phyloP scores from a whole-genome alignment of 2,888 invertebrate genomes.

The Siphlonurus alternatus region DNA sequence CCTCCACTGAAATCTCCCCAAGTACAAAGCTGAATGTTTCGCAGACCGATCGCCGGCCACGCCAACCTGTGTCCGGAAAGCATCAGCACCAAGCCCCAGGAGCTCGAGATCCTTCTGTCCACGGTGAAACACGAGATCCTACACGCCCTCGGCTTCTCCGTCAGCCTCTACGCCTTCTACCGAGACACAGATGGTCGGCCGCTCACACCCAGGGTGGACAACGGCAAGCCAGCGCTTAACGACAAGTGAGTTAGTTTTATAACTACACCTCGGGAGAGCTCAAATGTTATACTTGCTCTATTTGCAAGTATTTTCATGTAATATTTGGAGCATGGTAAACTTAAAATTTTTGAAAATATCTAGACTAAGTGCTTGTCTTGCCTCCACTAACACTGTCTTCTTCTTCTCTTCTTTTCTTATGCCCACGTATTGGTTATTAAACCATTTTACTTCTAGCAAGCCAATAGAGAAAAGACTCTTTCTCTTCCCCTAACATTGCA shows the following conservation, averaged over 20 bases:
- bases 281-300: too few relatives aligned
- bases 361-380: too few relatives aligned
- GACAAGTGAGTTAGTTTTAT: conserved; percentile 47
- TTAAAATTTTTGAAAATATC: too few relatives aligned
- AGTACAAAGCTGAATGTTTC: too few relatives aligned
- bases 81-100: conserved; percentile 78
- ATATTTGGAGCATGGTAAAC: background rate
- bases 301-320: conserved; percentile 8
- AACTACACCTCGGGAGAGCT: too few relatives aligned
- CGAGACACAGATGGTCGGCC: conserved; percentile 82
- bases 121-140: conserved; percentile 98
- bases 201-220: conserved; percentile 61
- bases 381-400: too few relatives aligned
- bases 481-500: too few relatives aligned
- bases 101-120: conserved; percentile 77
- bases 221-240: conserved; percentile 77
- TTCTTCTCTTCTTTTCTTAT: too few relatives aligned
- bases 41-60: conserved; percentile 93
- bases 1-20: too few relatives aligned
- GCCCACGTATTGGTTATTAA: too few relatives aligned
- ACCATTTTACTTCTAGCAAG: too few relatives aligned
- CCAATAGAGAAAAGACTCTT: too few relatives aligned
- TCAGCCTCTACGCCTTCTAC: conserved; percentile 91
- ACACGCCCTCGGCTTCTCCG: conserved; percentile 94
- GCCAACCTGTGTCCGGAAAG: conserved; percentile 95